Evolutionary conservation across 1,140 invertebrate species (phyloP).

Genomic region (Hyphantria cunea): DNA sequence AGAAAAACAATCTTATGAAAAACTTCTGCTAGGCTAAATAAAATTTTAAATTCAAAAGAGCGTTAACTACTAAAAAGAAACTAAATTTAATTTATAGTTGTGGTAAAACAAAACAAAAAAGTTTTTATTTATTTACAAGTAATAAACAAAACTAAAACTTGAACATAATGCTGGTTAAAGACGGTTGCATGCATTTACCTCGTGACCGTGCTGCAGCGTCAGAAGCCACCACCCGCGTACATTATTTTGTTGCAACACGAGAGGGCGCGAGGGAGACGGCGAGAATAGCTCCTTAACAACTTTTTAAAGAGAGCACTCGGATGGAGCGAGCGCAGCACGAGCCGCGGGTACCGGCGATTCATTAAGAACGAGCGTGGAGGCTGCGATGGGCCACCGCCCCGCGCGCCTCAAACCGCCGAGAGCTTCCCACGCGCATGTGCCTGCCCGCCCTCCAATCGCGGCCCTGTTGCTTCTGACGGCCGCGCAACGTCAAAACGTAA

Average conservation of each 20-base stretch:
- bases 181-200: constrained; percentile 52
- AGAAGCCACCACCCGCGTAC: constrained; percentile 41
- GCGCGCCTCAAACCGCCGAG: constrained; percentile 22
- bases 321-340: constrained; percentile 61
- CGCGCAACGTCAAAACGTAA: constrained; percentile 63
- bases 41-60: too few species aligned
- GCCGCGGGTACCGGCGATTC: constrained; percentile 75
- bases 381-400: constrained; percentile 55
- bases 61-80: neutral
- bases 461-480: constrained; percentile 77
- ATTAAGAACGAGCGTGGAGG: constrained; percentile 74
- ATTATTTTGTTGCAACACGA: constrained; percentile 50
- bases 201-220: constrained; percentile 43
- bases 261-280: constrained; percentile 67
- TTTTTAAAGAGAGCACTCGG: constrained; percentile 66
- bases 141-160: constrained; percentile 30
- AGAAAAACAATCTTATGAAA: too few species aligned
- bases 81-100: too few species aligned
- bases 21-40: too few species aligned
- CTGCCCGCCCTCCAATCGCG: constrained; percentile 51
- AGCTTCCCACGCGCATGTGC: constrained; percentile 52
- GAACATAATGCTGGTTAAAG: constrained; percentile 43
- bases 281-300: constrained; percentile 55
- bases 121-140: constrained; percentile 2
- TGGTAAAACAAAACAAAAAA: too few species aligned